Conservation (phyloP, 2,797 vertebrate species). For the Fratercula arctica region DNA sequence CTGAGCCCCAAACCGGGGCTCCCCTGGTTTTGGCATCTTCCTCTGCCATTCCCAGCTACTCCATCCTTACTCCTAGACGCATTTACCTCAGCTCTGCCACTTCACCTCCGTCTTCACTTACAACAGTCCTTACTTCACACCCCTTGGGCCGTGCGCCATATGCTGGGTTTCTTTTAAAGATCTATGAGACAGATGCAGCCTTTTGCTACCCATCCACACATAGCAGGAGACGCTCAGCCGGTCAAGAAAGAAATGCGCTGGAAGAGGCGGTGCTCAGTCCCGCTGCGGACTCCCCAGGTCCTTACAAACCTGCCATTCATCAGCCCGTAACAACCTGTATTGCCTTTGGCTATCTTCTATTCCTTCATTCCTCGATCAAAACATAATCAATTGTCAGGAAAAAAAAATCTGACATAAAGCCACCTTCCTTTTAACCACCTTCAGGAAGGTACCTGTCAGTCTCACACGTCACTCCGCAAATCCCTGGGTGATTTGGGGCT, state of each 20-base stretch:
- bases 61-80: fast-evolving
- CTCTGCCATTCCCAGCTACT: fast-evolving
- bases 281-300: not conserved
- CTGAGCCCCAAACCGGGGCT: fast-evolving
- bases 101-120: not conserved
- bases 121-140: not conserved
- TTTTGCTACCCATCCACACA: fast-evolving
- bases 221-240: not conserved
- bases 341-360: not conserved
- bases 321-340: not conserved
- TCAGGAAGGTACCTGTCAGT: not conserved
- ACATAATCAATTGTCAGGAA: not conserved
- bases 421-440: not conserved
- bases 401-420: not conserved
- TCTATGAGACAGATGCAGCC: not conserved
- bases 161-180: not conserved
- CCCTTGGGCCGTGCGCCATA: fast-evolving
- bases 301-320: not conserved
- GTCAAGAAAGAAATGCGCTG: not conserved
- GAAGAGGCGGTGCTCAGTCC: not conserved
- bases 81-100: not conserved
- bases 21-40: not conserved
- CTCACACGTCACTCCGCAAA: not conserved
- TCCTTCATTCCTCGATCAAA: not conserved
- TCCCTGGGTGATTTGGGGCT: not conserved